Percentiles rank a stretch among this genome's conserved stretches.
phyloP scores from a whole-genome alignment of 1,140 invertebrate species.

The Papilio helenus region DNA sequence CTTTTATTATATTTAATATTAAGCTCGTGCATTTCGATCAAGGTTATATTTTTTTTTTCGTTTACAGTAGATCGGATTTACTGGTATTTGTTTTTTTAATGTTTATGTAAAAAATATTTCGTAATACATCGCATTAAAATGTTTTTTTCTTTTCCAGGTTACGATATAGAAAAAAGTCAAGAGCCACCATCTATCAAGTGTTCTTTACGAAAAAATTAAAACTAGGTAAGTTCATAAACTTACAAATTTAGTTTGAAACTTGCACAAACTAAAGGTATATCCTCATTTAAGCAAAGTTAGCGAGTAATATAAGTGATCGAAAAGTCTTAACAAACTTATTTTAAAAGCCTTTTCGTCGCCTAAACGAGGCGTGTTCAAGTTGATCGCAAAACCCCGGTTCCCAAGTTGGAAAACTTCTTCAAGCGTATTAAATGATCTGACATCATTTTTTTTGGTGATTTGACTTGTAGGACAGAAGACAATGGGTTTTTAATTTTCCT shows the following conservation, averaged over 20 bases:
- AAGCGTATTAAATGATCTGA: conserved; percentile 6
- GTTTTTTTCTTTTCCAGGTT: conserved; percentile 76
- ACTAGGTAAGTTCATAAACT: conserved; percentile 72
- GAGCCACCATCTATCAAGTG: conserved; percentile 81
- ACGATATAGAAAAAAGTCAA: conserved; percentile 78
- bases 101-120: too few relatives aligned
- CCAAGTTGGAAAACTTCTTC: conserved; percentile 8
- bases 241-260: not conserved
- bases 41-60: too few relatives aligned
- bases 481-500: not conserved
- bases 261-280: conserved; percentile 6
- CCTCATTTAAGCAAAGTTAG: conserved; percentile 19
- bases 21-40: not conserved
- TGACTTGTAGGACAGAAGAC: not conserved
- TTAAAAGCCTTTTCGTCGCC: conserved; percentile 25
- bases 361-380: conserved; percentile 24
- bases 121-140: not conserved
- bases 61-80: too few relatives aligned
- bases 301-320: conserved; percentile 20
- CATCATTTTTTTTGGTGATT: not conserved
- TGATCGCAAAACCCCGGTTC: conserved; percentile 3
- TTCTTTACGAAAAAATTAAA: conserved; percentile 81
- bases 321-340: conserved; percentile 21
- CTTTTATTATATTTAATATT: not conserved
- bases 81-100: too few relatives aligned